These are phyloP conservation scores for Tuberolachnus salignus DNA, from an alignment of 2,888 invertebrate genomes.

Conservation along the genomic window DNA sequence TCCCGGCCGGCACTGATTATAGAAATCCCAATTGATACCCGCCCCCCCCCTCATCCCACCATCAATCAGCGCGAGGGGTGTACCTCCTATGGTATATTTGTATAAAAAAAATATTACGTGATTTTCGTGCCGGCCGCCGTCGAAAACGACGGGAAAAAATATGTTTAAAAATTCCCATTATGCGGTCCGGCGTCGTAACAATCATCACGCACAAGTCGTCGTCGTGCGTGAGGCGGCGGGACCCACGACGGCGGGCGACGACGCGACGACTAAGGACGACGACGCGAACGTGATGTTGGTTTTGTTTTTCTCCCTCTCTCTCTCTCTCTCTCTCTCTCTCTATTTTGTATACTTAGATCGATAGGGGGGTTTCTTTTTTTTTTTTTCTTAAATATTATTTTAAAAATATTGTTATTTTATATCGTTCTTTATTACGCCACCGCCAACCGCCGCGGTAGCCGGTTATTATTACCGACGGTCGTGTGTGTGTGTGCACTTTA, in stretches of 20 bases:
- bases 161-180: conserved; percentile 49
- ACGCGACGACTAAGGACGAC: too few species aligned
- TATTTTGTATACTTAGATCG: conserved; percentile 16
- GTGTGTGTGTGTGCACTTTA: conserved; percentile 11
- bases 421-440: conserved; percentile 27
- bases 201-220: too few species aligned
- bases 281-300: too few species aligned
- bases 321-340: too few species aligned
- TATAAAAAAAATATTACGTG: too few species aligned
- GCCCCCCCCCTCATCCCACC: too few species aligned
- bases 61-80: too few species aligned
- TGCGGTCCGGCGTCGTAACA: not conserved
- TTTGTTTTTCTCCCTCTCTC: too few species aligned
- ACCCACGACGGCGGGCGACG: too few species aligned
- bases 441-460: conserved; percentile 10
- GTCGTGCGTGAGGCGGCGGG: too few species aligned
- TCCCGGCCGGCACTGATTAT: conserved; percentile 15
- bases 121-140: conserved; percentile 30
- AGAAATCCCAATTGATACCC: conserved; percentile 30
- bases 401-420: too few species aligned
- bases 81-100: not conserved
- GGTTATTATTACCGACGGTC: conserved; percentile 9
- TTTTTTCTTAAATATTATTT: too few species aligned
- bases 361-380: conserved; percentile 18
- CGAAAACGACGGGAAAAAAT: conserved; percentile 37